Conservation (phyloP, 2,113 vertebrate genomes). For the Sturnus vulgaris region DNA sequence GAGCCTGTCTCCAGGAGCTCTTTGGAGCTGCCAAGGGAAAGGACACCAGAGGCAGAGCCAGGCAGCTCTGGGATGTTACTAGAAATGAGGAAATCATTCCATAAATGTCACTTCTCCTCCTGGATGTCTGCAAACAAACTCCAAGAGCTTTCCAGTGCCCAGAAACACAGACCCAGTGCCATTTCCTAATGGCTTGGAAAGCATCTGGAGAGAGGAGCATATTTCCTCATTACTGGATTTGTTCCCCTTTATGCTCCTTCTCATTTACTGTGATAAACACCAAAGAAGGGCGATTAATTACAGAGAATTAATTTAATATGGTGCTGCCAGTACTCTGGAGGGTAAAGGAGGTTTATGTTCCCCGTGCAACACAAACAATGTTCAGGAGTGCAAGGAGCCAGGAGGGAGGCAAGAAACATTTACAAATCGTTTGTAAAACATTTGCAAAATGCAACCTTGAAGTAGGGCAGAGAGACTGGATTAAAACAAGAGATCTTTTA, state of each 20-base stretch:
- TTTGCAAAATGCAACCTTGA: not conserved
- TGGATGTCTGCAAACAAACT: not conserved
- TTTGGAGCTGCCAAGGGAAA: not conserved
- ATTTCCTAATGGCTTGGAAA: not conserved
- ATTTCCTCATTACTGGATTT: not conserved
- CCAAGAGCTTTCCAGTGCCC: not conserved
- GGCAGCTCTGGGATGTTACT: not conserved
- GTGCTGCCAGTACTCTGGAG: not conserved
- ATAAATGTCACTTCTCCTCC: not conserved
- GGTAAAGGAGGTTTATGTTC: not conserved
- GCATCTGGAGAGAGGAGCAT: not conserved
- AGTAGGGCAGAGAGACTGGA: constrained; percentile 30
- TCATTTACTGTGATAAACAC: not conserved
- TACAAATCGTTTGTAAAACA: not conserved
- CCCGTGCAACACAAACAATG: not conserved
- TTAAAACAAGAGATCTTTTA: constrained; percentile 57
- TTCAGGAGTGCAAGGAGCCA: not conserved
- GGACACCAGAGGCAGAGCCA: not conserved
- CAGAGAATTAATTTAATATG: not conserved
- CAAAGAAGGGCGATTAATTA: not conserved
- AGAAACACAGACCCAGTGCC: not conserved
- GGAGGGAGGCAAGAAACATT: not conserved
- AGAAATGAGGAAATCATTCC: not conserved
- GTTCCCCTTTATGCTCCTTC: not conserved
- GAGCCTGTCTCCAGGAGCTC: not conserved